These are phyloP conservation scores for Epizoanthus stellaris DNA, from an alignment of 92 coral and sea anemone species.

Conservation along the genomic window DNA sequence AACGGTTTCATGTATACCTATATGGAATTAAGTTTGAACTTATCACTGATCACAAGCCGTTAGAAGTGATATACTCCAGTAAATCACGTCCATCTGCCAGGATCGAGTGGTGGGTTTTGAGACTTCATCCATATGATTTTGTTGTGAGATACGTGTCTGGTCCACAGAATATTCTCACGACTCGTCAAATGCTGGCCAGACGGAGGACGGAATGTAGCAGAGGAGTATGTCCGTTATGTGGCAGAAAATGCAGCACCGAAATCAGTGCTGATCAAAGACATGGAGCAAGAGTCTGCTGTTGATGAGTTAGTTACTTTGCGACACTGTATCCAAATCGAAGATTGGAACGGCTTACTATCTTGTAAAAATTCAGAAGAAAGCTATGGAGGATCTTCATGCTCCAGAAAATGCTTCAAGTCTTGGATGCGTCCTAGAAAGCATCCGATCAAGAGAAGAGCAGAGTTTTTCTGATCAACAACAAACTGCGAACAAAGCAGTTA, in stretches of 20 bases:
- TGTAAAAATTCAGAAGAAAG: slow-evolving; percentile 20
- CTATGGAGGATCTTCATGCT: too few relatives aligned
- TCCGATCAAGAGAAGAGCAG: too few relatives aligned
- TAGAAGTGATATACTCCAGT: slow-evolving; percentile 41
- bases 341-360: slow-evolving; percentile 40
- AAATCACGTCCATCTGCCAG: slow-evolving; percentile 39
- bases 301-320: slow-evolving; percentile 37
- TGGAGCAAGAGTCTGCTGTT: slow-evolving; percentile 42
- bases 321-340: slow-evolving; percentile 35
- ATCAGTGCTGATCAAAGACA: slow-evolving; percentile 50
- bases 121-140: slow-evolving; percentile 67
- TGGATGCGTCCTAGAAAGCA: too few relatives aligned
- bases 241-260: slow-evolving; percentile 58
- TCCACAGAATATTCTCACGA: slow-evolving; percentile 37
- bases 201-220: slow-evolving; percentile 49
- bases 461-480: too few relatives aligned
- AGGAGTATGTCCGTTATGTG: slow-evolving; percentile 55
- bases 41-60: slow-evolving; percentile 43
- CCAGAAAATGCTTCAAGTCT: too few relatives aligned
- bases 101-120: slow-evolving; percentile 49
- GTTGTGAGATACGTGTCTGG: slow-evolving; percentile 63
- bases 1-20: slow-evolving; percentile 37
- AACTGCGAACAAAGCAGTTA: too few relatives aligned
- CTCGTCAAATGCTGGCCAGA: slow-evolving; percentile 9
- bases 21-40: slow-evolving; percentile 45